Evolutionary conservation across 2,888 invertebrate species (phyloP).

Genomic region (Sicus ferrugineus): DNA sequence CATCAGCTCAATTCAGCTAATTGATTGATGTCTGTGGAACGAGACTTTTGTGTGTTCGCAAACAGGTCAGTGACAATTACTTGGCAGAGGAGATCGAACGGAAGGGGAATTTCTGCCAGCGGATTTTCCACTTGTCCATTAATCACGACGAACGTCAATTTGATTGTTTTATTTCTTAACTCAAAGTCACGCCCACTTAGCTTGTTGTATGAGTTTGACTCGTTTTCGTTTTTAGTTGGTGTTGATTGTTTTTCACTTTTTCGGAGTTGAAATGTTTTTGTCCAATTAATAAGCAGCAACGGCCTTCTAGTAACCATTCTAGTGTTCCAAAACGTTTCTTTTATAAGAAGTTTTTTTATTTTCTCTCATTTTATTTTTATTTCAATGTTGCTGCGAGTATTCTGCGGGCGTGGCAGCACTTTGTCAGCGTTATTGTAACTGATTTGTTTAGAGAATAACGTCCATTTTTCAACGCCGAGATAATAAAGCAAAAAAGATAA

Average conservation of each 20-base stretch:
- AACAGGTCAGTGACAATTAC: no score
- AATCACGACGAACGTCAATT: constrained; percentile 42
- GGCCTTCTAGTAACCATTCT: constrained; percentile 20
- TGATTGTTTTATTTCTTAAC: constrained; percentile 12
- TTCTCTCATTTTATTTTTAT: not conserved
- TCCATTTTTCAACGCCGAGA: not conserved
- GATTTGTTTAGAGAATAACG: constrained; percentile 26
- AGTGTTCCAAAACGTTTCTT: no score
- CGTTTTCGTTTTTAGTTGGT: not conserved
- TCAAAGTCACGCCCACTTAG: constrained; percentile 6
- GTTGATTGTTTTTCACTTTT: not conserved
- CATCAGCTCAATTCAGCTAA: constrained; percentile 48
- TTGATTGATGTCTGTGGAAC: constrained; percentile 57
- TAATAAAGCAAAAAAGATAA: not conserved
- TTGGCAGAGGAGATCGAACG: not conserved
- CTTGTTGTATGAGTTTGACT: not conserved
- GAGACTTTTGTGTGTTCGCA: constrained; percentile 41
- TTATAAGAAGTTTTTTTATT: no score
- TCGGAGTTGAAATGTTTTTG: not conserved
- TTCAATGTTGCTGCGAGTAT: constrained; percentile 1
- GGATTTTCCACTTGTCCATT: constrained; percentile 27
- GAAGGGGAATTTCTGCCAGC: not conserved
- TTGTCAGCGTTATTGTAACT: constrained; percentile 38
- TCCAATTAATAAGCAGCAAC: constrained; percentile 41
- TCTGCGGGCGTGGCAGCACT: constrained; percentile 29